Evolutionary conservation across 2,888 invertebrate genomes (phyloP), one percentile per base, ranked within the genome.

Genomic region (Drosophila rellima): DNA sequence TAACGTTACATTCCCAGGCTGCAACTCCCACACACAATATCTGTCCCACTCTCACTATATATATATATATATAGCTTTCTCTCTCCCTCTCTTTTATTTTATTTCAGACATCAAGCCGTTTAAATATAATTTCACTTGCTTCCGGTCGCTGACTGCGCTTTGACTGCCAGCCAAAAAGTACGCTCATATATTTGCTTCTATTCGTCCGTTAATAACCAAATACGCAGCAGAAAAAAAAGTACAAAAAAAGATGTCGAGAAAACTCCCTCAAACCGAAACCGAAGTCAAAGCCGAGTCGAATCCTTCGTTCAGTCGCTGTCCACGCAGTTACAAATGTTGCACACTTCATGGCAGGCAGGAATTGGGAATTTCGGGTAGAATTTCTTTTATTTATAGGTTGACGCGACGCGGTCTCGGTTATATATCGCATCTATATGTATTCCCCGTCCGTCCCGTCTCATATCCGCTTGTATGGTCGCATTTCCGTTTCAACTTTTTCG

Each of bases 381-480:
- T 80, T 82, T 78, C 72, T 80, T 78, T 82, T 78, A 81, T 82
- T 81, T 82, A 82, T 81, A 75, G 78, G 73, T 78, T 81, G 80
- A 66, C 75, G 75, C 83, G 82, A 80, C 75, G 76, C 78, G 59
- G 63, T 78, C 70, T 80, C 70, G 52, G 64, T 66, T 80, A 75
- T 83, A 74, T 81, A 82, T 74, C 70, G 73, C 77, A 59, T 71
- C 65, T 73, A 77, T 78, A 75, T 83, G 60, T 79, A 52, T 60
- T 33, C 18, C 45, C 62, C 35, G 4, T 17, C 20, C 31, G 42
- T 50, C 51, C n/a, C 70, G 64, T 70, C 81, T 82, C 80, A 84
- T 80, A 88, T 90, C 90, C 90, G 90, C 74, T 79, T 79, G 83
- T 78, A 85, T 83, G 87, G 88, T 87, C 85, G 87, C 87, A 88